Evolutionary conservation across 2,797 vertebrate species (phyloP).

Genomic region (Pogonophryne albipinna): DNA sequence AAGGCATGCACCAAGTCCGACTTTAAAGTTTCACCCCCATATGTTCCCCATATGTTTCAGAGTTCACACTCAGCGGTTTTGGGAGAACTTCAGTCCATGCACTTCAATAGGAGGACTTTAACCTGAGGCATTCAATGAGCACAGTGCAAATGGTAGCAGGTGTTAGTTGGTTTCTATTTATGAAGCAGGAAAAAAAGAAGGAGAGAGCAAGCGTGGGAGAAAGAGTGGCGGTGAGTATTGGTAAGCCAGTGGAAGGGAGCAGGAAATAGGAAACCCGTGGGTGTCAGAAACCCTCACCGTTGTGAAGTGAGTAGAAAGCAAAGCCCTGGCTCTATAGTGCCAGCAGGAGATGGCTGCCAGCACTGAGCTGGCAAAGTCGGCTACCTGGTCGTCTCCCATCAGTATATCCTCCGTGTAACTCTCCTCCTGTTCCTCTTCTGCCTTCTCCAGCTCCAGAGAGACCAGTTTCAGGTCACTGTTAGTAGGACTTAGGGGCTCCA

Average conservation of each 20-base stretch:
- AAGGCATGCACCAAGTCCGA: constrained; percentile 40
- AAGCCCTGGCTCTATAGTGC: constrained; percentile 94
- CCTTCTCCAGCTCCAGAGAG: constrained; percentile 61
- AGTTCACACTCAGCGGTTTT: background rate
- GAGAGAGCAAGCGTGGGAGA: constrained; percentile 46
- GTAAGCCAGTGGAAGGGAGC: constrained; percentile 51
- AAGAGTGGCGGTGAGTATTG: constrained; percentile 40
- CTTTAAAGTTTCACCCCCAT: constrained; percentile 8
- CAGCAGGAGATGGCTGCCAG: constrained; percentile 95
- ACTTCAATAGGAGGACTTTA: constrained; percentile 13
- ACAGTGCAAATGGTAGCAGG: constrained; percentile 42
- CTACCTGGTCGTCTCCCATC: constrained; percentile 95
- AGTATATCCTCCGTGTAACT: constrained; percentile 88
- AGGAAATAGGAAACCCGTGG: constrained; percentile 71
- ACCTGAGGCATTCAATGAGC: constrained; percentile 27
- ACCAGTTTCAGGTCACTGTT: constrained; percentile 73
- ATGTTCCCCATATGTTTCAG: background rate
- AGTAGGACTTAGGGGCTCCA: constrained; percentile 79
- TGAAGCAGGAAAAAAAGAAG: constrained; percentile 15
- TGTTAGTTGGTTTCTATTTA: constrained; percentile 63
- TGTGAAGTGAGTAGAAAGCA: constrained; percentile 93
- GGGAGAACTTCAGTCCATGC: constrained; percentile 50
- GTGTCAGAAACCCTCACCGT: constrained; percentile 92
- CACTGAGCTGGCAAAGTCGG: constrained; percentile 89
- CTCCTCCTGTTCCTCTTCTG: constrained; percentile 76